phyloP scores from a whole-genome alignment of 2,113 vertebrate species.

The Chauna torquata region DNA sequence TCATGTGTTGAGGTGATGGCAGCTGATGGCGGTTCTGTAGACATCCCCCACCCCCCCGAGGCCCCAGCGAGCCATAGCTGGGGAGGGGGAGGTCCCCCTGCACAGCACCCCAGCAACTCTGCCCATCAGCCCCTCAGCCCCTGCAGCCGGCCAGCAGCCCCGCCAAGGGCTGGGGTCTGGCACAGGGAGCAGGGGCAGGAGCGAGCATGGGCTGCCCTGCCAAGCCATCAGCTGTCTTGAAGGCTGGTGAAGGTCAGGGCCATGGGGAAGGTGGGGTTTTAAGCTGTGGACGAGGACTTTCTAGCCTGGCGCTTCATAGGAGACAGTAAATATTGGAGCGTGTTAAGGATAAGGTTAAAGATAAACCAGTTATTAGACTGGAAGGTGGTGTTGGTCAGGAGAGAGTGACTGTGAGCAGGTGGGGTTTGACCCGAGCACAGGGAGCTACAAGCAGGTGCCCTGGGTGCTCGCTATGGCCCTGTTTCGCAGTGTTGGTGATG shows the following conservation, averaged over 20 bases:
- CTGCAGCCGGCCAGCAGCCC: background rate
- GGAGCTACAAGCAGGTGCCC: rapidly evolving
- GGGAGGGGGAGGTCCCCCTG: background rate
- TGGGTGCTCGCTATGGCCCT: background rate
- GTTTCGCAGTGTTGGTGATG: background rate
- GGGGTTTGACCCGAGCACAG: background rate
- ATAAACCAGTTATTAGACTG: background rate
- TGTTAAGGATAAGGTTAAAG: background rate
- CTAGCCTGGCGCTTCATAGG: background rate
- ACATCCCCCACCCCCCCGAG: background rate
- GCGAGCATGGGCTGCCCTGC: rapidly evolving
- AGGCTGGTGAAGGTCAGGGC: background rate
- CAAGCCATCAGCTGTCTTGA: background rate
- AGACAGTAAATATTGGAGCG: background rate
- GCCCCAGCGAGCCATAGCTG: background rate
- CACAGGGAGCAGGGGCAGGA: background rate
- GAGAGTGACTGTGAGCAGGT: background rate
- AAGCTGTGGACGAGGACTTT: background rate
- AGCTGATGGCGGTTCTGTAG: background rate
- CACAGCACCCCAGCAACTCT: background rate
- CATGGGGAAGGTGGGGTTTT: background rate
- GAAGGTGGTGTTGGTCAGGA: background rate
- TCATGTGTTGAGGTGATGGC: background rate
- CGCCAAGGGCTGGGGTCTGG: background rate
- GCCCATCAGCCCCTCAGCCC: background rate